Percentiles rank a stretch among this genome's conserved stretches.
Evolutionary conservation across 2,113 vertebrate genomes (phyloP).

Genomic region (Onychorhynchus coronatus): DNA sequence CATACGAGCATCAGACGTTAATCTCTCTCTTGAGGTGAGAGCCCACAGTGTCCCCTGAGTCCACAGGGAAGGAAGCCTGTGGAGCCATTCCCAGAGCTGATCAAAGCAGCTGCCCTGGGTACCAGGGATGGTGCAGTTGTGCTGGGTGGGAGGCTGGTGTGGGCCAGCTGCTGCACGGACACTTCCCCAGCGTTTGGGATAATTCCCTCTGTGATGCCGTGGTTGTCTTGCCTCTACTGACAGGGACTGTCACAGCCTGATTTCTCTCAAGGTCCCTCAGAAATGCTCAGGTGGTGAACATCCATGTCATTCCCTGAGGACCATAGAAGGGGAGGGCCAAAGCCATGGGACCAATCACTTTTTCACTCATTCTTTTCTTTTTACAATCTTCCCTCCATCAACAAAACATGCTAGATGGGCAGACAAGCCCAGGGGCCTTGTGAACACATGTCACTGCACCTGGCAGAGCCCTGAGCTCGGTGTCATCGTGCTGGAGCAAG

Average conservation of each 20-base stretch:
- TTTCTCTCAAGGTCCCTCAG: not conserved
- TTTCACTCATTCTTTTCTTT: not conserved
- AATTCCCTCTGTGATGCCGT: no score
- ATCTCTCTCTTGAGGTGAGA: not conserved
- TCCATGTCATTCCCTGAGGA: accelerated
- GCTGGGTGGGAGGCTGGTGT: not conserved
- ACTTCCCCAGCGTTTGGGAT: accelerated
- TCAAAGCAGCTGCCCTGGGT: not conserved
- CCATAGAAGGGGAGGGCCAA: not conserved
- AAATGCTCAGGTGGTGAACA: not conserved
- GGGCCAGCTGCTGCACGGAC: not conserved
- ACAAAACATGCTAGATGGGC: not conserved
- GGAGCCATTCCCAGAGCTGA: not conserved
- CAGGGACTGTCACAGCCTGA: not conserved
- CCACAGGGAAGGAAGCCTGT: not conserved
- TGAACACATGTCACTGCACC: accelerated
- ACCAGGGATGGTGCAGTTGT: accelerated
- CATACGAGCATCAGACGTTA: not conserved
- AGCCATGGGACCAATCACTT: not conserved
- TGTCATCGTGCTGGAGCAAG: no score
- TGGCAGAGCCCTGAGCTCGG: accelerated
- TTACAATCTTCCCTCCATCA: not conserved
- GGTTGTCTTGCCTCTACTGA: not conserved
- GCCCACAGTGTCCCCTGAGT: accelerated
- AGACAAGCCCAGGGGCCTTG: not conserved